These are phyloP conservation scores for Hyaena hyaena DNA, from an alignment of 2,113 vertebrate species.

Conservation along the genomic window DNA sequence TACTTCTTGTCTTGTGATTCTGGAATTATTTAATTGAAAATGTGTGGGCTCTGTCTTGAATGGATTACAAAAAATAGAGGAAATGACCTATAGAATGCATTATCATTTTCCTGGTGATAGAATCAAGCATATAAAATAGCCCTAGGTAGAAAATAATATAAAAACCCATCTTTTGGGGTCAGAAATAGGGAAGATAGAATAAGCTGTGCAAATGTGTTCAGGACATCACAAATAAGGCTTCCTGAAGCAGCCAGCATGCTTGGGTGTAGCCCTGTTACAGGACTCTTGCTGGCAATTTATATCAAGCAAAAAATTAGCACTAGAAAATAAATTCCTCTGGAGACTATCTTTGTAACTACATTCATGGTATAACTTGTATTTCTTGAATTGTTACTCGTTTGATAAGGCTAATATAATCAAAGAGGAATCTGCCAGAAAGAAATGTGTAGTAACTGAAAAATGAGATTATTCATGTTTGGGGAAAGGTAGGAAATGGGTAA, in stretches of 20 bases:
- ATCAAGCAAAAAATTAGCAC: constrained; percentile 59
- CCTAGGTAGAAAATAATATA: not conserved
- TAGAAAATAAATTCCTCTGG: not conserved
- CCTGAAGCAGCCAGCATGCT: not conserved
- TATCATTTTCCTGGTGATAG: constrained; percentile 63
- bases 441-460: not conserved
- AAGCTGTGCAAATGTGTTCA: not conserved
- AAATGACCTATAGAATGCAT: constrained; percentile 45
- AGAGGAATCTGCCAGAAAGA: constrained; percentile 10
- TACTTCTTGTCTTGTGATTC: constrained; percentile 68
- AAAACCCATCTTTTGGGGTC: not conserved
- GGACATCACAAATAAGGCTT: constrained; percentile 30
- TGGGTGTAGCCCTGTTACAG: not conserved
- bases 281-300: not conserved
- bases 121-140: constrained; percentile 45
- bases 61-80: constrained; percentile 57
- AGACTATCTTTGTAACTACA: constrained; percentile 23
- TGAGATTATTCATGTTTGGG: constrained; percentile 27
- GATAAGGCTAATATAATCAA: constrained; percentile 10
- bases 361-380: not conserved
- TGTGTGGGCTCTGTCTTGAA: constrained; percentile 41
- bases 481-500: not conserved
- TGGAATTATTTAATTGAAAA: constrained; percentile 69
- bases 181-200: constrained; percentile 31
- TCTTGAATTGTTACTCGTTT: constrained; percentile 2